Base-by-base conservation (phyloP, 2,888 invertebrate species). In the Nowickia ferox region DNA sequence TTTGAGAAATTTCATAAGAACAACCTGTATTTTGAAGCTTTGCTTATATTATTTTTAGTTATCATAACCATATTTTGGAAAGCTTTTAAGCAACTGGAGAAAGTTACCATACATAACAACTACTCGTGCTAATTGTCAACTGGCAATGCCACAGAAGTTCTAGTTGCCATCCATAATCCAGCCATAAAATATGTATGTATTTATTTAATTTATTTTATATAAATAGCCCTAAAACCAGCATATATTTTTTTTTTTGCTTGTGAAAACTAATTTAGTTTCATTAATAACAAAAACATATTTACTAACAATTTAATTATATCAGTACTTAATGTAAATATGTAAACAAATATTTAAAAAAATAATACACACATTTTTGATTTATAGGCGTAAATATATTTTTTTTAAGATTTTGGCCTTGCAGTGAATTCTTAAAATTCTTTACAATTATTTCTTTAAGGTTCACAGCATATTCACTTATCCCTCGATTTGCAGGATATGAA, bases 271-370 rank as follows among this genome's bases (percentile, higher is more conserved):
- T 30, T 4, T 1, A 30, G 15, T 22, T 57, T 57, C 0, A 30
- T 30, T 30, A 30, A 22, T 9, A 22, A 22, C 4, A 6, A 22
- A 55, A 57, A 0, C n/a, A n/a, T 57, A 57, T 57, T 57, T 30
- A 30, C 57, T 2, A 57, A 57, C 57, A 30, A 5, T 13, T 13
- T 15, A 13, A 13, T 57, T 13, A 57, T 19, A 30, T 6, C 5
- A 57, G 15, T 30, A 30, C 30, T 22, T 57, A 22, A 22, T 30
- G 13, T 30, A 59, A 59, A 38, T 30, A 40, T 9, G 9, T 59
- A 59, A 59, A 10, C n/a, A 59, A 59, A n/a, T 59, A 59, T 38
- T 59, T n/a, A 15, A 40, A 59, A 30, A 30, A 30, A 30, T 30
- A 30, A 30, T 30, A 30, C 30, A 30, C 5, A 30, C 4, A 59